A percentile compares a stretch with the other conserved stretches of the same genome.
These are phyloP conservation scores for Macrotus californicus DNA, from an alignment of 2,113 vertebrate genomes.

Conservation along the genomic window DNA sequence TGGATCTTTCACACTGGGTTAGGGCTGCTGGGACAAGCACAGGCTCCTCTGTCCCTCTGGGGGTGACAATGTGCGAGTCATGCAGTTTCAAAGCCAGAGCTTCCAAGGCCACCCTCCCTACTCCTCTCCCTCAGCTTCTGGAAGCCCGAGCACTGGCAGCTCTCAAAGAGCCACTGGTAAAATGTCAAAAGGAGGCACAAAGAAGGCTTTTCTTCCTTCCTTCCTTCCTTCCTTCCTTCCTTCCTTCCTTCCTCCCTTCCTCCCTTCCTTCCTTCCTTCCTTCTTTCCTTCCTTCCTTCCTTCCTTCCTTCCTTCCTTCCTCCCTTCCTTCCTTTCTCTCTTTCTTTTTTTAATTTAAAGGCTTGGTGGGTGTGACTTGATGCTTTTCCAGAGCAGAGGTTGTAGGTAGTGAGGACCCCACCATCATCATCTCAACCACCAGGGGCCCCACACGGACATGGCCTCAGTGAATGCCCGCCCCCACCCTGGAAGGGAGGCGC, in stretches of 20 bases:
- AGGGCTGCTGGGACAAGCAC: slow-evolving; percentile 48
- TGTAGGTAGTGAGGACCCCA: too few relatives aligned
- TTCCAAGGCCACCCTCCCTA: background rate
- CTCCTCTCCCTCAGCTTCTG: rapidly evolving
- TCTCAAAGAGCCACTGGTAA: too few relatives aligned
- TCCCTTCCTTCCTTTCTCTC: too few relatives aligned
- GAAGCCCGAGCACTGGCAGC: background rate
- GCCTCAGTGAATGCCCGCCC: background rate
- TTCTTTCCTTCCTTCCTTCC: too few relatives aligned
- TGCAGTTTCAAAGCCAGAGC: background rate
- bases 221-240: too few relatives aligned
- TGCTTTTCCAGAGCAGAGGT: background rate
- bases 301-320: too few relatives aligned
- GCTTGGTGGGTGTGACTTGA: background rate
- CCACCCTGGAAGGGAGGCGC: background rate
- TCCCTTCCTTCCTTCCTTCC: too few relatives aligned
- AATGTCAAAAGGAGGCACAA: background rate
- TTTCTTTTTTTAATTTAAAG: background rate
- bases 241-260: too few relatives aligned
- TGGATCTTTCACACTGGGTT: slow-evolving; percentile 80
- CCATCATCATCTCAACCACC: background rate
- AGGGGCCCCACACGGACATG: rapidly evolving
- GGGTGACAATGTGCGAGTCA: background rate
- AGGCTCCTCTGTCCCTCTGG: background rate
- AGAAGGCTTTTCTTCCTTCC: background rate